These are phyloP conservation scores for Burhinus oedicnemus DNA, from an alignment of 2,113 vertebrate species.

Conservation along the genomic window DNA sequence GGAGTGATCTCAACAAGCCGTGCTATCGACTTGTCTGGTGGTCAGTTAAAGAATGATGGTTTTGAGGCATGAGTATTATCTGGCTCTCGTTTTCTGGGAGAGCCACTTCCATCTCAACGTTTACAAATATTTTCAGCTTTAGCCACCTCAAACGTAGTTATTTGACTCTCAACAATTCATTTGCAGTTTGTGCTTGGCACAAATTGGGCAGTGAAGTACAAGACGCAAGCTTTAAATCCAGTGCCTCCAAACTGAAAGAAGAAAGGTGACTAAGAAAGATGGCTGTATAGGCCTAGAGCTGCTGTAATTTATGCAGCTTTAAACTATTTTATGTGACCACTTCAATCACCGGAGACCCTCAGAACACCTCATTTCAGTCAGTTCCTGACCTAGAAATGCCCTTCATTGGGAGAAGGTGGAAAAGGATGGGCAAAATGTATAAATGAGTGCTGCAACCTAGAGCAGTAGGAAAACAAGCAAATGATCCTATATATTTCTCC, in stretches of 20 bases:
- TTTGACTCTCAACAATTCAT: background rate
- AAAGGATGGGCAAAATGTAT: background rate
- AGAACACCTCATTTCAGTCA: background rate
- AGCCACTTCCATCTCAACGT: background rate
- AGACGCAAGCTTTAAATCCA: background rate
- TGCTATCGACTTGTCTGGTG: background rate
- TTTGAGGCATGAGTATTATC: background rate
- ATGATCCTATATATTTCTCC: background rate
- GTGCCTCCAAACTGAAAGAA: background rate
- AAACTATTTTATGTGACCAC: background rate
- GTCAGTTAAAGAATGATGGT: background rate
- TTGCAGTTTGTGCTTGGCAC: background rate
- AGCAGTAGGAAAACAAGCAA: background rate
- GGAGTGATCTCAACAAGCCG: background rate
- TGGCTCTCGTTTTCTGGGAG: background rate
- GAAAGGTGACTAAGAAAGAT: background rate
- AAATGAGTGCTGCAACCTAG: background rate
- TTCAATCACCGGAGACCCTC: background rate
- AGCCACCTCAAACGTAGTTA: background rate
- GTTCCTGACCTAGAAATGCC: background rate
- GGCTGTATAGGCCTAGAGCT: background rate
- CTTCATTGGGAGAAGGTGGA: background rate
- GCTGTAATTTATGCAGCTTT: background rate
- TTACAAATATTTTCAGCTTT: background rate
- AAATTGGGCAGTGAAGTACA: background rate